Conservation (phyloP, 2,113 vertebrate genomes). For the Entomyzon cyanotis region DNA sequence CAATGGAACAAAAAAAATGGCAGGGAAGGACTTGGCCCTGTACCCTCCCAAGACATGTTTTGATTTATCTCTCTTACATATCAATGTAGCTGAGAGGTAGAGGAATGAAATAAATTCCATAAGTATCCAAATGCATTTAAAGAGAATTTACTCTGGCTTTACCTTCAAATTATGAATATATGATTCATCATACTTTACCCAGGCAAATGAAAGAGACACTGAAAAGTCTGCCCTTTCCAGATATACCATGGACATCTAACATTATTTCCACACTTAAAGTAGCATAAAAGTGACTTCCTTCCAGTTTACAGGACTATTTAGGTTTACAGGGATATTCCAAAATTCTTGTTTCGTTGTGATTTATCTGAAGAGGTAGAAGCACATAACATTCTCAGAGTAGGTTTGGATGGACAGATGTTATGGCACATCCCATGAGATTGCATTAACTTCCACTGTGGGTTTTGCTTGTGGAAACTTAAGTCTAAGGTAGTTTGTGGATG, state of each 20-base stretch:
- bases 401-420: neutral
- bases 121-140: neutral
- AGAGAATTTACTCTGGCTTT: neutral
- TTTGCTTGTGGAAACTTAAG: neutral
- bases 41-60: neutral
- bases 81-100: neutral
- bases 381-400: neutral
- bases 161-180: neutral
- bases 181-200: neutral
- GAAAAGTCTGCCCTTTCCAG: neutral
- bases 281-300: neutral
- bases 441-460: neutral
- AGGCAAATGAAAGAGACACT: neutral
- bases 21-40: neutral
- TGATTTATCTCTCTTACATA: neutral
- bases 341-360: neutral
- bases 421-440: neutral
- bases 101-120: neutral
- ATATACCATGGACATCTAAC: neutral
- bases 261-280: neutral
- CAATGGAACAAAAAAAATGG: neutral
- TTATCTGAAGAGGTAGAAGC: neutral
- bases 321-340: neutral
- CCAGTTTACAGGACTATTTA: neutral
- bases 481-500: neutral